Percentiles rank a stretch among this genome's conserved stretches.
phyloP scores from a whole-genome alignment of 2,888 invertebrate genomes.

The Hypomecis atomaria region DNA sequence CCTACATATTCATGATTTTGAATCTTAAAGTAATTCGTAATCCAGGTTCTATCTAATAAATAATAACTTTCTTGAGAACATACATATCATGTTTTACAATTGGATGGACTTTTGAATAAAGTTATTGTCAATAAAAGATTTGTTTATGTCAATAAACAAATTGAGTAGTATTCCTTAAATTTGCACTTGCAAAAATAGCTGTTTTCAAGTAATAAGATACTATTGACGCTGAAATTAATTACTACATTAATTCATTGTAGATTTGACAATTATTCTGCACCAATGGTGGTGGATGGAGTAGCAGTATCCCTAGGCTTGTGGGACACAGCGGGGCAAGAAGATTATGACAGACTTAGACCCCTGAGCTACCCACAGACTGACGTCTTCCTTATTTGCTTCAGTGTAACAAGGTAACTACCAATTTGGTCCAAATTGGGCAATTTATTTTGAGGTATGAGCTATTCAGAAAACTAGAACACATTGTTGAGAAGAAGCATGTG shows the following conservation, averaged over 20 bases:
- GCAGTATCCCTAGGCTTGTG: constrained; percentile 98
- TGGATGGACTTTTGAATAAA: no score
- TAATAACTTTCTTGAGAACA: no score
- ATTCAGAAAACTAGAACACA: neutral
- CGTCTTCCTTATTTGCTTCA: constrained; percentile 99
- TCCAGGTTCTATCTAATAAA: no score
- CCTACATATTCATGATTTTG: neutral
- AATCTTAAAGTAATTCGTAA: neutral
- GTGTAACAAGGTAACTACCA: constrained; percentile 89
- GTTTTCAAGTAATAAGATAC: neutral
- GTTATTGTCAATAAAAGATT: no score
- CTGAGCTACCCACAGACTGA: constrained; percentile 99
- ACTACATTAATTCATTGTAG: constrained; percentile 75
- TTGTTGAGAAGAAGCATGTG: constrained; percentile 3
- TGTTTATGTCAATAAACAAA: no score
- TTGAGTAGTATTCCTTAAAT: neutral
- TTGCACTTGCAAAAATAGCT: neutral
- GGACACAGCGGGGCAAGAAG: constrained; percentile 99
- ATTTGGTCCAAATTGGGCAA: constrained; percentile 25
- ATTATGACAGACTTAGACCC: constrained; percentile 97
- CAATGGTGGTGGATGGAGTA: constrained; percentile 99
- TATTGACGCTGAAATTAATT: neutral
- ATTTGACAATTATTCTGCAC: constrained; percentile 99
- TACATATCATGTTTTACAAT: no score
- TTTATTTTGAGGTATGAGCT: constrained; percentile 6